Base-by-base conservation (phyloP, 2,888 invertebrate genomes). In the Melanostoma mellinum region DNA sequence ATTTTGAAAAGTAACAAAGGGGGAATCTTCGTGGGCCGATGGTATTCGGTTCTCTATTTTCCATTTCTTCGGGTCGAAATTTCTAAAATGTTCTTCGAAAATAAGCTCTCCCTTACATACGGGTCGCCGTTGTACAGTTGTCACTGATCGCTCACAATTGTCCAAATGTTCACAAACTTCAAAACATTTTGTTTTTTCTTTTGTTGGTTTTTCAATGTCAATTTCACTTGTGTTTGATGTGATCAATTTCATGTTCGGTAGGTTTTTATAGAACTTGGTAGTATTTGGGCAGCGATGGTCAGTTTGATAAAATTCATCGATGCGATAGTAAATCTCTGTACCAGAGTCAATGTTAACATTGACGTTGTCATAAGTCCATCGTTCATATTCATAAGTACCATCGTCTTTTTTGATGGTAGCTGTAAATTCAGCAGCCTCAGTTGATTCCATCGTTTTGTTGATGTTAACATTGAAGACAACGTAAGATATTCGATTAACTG, bases 41-140 rank as follows among this genome's bases (percentile, higher is more conserved):
- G 94, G 93, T 55, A 94, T 92, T 68, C 93, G 93, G 77, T 94
- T 92, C 84, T 94, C 94, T 5, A 93, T 89, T 60, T 90, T 91
- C 94, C 94, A 94, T 58, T 91, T 87, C 3, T 89, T 89, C 2
- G 88, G 88, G 61, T 92, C 88, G 0, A 94, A 86, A 0, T 68
- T 67, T 65, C 93, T 90, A 87, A 95, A 95, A 82, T 92, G 90
- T 61, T 95, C 95, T 68, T 94, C 92, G 86, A 95, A 94, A 55
- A 95, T 89, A 2, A 93, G 89, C 61, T 92, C 90, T 0, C 92
- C 93, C 8, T 90, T 89, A 87, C 93, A 93, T 0, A 90, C 91
- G 3, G 73, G 79, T 0, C 91, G 90, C 0, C 91, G 90, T 5
- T 86, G 85, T n/a, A 92, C 89, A 0, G 92, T 92, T 9, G 87